Percentiles rank a stretch among this genome's conserved stretches.
Evolutionary conservation across 1,140 invertebrate species (phyloP).

Genomic region (Drosophila pseudoobscura): DNA sequence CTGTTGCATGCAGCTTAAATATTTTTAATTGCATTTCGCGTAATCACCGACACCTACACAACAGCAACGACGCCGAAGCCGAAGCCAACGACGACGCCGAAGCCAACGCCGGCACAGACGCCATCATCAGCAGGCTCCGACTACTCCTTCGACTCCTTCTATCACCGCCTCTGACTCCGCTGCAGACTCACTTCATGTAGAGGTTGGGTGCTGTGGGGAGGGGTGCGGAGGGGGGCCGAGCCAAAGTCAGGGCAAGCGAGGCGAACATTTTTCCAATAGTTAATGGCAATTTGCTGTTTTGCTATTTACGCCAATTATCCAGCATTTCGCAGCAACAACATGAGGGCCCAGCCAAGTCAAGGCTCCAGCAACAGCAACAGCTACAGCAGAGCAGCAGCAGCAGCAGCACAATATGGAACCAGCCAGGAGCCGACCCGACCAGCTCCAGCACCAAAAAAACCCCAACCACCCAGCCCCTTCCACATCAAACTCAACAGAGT

Average conservation of each 20-base stretch:
- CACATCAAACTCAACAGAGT: conserved; percentile 28
- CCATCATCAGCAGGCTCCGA: conserved; percentile 42
- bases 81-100: too few species aligned
- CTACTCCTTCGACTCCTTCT: background rate
- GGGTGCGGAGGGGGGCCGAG: background rate
- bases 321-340: conserved; percentile 71
- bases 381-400: conserved; percentile 18
- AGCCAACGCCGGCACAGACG: conserved; percentile 8
- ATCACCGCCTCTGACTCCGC: background rate
- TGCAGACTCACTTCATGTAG: conserved; percentile 2
- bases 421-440: conserved; percentile 14
- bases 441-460: too few species aligned
- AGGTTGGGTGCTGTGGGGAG: background rate
- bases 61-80: background rate
- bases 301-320: conserved; percentile 82
- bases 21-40: conserved; percentile 81
- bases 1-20: conserved; percentile 69
- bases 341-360: conserved; percentile 52
- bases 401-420: conserved; percentile 29
- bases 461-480: background rate
- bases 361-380: conserved; percentile 27
- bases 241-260: conserved; percentile 55
- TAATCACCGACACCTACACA: conserved; percentile 75
- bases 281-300: conserved; percentile 82
- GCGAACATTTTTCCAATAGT: conserved; percentile 79